Conservation (phyloP, 1,140 invertebrate genomes). For the Potamilus streckersoni region DNA sequence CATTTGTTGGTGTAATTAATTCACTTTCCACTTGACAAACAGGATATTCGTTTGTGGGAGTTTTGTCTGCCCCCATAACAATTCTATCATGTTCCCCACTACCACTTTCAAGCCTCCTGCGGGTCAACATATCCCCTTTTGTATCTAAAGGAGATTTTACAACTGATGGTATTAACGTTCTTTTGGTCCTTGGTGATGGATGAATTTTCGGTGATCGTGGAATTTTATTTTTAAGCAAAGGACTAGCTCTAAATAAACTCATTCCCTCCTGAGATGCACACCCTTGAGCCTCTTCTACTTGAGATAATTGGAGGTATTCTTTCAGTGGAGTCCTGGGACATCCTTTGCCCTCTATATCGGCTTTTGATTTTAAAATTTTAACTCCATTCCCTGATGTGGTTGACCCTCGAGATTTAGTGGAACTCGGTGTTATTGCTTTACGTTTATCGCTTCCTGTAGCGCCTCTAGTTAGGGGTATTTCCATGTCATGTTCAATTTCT, state of each 20-base stretch:
- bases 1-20: too few relatives aligned
- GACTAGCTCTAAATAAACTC: constrained; percentile 55
- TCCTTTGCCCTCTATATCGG: constrained; percentile 36
- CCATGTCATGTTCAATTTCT: constrained; percentile 58
- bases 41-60: constrained; percentile 16
- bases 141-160: constrained; percentile 26
- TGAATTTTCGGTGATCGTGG: constrained; percentile 55
- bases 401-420: constrained; percentile 31
- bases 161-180: constrained; percentile 7
- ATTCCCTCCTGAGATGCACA: constrained; percentile 31
- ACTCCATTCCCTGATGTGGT: constrained; percentile 37
- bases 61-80: constrained; percentile 42
- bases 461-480: constrained; percentile 49
- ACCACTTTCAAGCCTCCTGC: constrained; percentile 40
- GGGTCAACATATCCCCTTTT: constrained; percentile 50
- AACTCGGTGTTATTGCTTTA: constrained; percentile 24
- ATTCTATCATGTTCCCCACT: constrained; percentile 22
- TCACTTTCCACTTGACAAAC: too few relatives aligned
- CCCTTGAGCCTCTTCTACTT: constrained; percentile 36
- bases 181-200: constrained; percentile 45
- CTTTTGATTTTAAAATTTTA: constrained; percentile 39
- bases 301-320: constrained; percentile 40
- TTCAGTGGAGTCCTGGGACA: constrained; percentile 42
- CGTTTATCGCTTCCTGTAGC: constrained; percentile 15
- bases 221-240: constrained; percentile 38